These are phyloP conservation scores for Epicampocera succincta DNA, from an alignment of 2,888 invertebrate species.

Conservation along the genomic window DNA sequence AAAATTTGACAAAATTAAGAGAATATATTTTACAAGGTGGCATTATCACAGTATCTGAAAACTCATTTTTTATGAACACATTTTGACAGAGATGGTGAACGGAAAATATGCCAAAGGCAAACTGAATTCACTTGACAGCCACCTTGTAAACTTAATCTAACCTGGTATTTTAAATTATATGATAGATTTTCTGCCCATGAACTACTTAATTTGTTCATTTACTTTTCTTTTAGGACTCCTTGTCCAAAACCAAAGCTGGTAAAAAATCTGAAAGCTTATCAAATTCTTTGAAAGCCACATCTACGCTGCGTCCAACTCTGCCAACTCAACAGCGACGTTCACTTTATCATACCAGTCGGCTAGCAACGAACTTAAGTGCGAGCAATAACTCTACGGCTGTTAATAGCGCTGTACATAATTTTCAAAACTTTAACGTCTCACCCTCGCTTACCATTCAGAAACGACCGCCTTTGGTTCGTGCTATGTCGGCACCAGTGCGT, in stretches of 20 bases:
- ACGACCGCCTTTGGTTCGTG: slow-evolving; percentile 80
- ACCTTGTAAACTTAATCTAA: no score
- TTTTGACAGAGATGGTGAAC: no score
- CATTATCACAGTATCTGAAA: no score
- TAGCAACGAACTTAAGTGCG: slow-evolving; percentile 5
- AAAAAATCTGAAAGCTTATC: slow-evolving; percentile 33
- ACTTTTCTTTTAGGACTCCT: slow-evolving; percentile 28
- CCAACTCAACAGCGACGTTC: slow-evolving; percentile 54
- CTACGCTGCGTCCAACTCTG: neutral
- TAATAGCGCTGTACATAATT: slow-evolving; percentile 38
- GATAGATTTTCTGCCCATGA: no score
- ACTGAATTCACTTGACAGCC: no score
- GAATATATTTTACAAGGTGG: no score
- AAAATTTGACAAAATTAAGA: no score
- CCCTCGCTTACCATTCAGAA: slow-evolving; percentile 76
- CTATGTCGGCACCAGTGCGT: slow-evolving; percentile 82
- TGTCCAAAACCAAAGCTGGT: slow-evolving; percentile 11
- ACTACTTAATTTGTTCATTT: neutral
- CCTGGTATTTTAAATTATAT: no score
- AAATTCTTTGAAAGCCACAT: neutral
- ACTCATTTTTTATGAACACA: no score
- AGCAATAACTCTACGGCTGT: slow-evolving; percentile 8
- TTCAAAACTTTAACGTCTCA: slow-evolving; percentile 71
- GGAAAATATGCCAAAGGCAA: no score
- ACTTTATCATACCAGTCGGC: slow-evolving; percentile 48